These are phyloP conservation scores for Odontomachus brunneus DNA, from an alignment of 1,140 invertebrate species.

Conservation along the genomic window DNA sequence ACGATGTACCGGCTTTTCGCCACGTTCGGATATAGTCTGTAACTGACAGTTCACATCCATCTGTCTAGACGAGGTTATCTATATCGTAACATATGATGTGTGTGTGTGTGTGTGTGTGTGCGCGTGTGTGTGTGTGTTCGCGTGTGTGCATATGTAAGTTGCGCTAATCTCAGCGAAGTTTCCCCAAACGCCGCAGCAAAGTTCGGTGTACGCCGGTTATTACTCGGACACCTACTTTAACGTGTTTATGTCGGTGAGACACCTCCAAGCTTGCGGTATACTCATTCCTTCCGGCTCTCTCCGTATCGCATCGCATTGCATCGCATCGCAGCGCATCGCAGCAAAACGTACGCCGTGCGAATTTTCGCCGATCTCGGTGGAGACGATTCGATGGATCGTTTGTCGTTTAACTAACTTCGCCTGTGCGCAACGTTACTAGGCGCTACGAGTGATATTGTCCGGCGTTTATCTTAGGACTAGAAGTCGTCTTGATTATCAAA, in stretches of 20 bases:
- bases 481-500: too few species aligned
- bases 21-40: not conserved
- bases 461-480: not conserved
- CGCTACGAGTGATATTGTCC: not conserved
- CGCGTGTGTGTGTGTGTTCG: slow-evolving; percentile 1
- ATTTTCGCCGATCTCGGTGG: slow-evolving; percentile 51
- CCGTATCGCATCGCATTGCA: too few species aligned
- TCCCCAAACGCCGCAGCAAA: slow-evolving; percentile 53
- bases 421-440: not conserved
- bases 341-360: slow-evolving; percentile 30
- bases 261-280: slow-evolving; percentile 21
- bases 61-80: slow-evolving; percentile 27
- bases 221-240: slow-evolving; percentile 63
- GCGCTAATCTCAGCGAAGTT: slow-evolving; percentile 55
- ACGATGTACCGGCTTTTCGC: not conserved
- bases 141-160: slow-evolving; percentile 15
- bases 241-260: slow-evolving; percentile 57
- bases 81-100: too few species aligned
- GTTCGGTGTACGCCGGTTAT: slow-evolving; percentile 59
- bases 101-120: not conserved
- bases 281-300: not conserved
- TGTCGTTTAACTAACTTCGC: slow-evolving; percentile 42
- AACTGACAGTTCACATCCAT: slow-evolving; percentile 20
- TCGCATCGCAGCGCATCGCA: slow-evolving; percentile 13
- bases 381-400: slow-evolving; percentile 54